Evolutionary conservation across 2,797 vertebrate species (phyloP).

Genomic region (Hirundo rustica): DNA sequence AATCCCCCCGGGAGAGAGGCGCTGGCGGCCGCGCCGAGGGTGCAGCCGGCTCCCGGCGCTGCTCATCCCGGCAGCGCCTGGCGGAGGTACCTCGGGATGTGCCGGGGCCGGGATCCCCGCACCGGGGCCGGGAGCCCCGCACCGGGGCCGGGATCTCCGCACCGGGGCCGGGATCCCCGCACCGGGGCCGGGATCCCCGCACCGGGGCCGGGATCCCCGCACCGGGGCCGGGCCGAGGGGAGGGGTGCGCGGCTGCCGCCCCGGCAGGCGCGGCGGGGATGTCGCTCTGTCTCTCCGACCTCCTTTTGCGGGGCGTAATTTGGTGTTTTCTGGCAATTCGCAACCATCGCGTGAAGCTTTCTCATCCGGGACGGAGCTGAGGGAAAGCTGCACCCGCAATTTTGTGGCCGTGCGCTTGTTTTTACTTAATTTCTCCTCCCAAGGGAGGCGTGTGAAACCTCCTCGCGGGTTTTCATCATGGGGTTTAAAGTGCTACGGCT

Average conservation of each 20-base stretch:
- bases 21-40: background rate
- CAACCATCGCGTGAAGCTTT: accelerated
- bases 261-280: background rate
- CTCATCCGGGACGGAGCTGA: background rate
- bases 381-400: background rate
- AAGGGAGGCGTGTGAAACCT: background rate
- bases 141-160: too few species aligned
- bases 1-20: background rate
- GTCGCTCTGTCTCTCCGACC: too few species aligned
- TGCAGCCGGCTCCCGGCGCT: background rate
- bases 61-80: background rate
- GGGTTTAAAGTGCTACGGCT: background rate
- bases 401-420: background rate
- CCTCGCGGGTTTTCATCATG: background rate
- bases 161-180: background rate
- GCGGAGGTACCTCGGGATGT: background rate
- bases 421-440: background rate
- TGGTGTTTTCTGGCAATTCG: background rate
- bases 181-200: too few species aligned
- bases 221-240: background rate
- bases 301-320: background rate
- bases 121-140: background rate
- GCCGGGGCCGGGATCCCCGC: too few species aligned
- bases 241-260: background rate
- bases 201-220: too few species aligned